phyloP scores from a whole-genome alignment of 2,797 vertebrate genomes.

The Enteromius mattozi region DNA sequence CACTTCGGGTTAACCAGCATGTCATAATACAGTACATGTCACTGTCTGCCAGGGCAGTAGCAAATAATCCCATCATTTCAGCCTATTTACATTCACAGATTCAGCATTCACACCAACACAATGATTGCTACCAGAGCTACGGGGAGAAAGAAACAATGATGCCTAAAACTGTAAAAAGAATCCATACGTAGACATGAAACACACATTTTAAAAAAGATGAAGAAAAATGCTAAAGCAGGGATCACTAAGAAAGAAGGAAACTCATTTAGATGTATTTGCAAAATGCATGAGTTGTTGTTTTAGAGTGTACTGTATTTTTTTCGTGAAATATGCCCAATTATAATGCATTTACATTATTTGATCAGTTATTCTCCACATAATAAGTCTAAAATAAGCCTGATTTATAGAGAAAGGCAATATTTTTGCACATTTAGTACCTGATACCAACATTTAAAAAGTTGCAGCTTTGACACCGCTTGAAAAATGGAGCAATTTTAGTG shows the following conservation, averaged over 20 bases:
- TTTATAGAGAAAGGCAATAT: not conserved
- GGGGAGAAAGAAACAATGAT: not conserved
- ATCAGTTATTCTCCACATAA: not conserved
- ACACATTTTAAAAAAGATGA: not conserved
- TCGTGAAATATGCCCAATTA: not conserved
- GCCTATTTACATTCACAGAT: conserved; percentile 33
- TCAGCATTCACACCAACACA: conserved; percentile 3
- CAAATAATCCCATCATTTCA: conserved; percentile 25
- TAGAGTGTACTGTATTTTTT: not conserved
- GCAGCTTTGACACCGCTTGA: not conserved
- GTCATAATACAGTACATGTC: conserved; percentile 10
- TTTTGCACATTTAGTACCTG: not conserved
- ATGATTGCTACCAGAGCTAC: not conserved
- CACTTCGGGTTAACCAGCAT: not conserved
- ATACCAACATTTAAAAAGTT: not conserved
- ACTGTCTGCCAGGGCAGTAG: conserved; percentile 33
- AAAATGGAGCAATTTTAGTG: not conserved
- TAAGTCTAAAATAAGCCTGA: not conserved
- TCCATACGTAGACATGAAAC: not conserved
- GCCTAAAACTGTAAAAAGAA: not conserved
- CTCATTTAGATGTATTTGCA: not conserved
- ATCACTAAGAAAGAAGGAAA: not conserved
- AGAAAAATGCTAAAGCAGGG: not conserved
- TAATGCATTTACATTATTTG: not conserved
- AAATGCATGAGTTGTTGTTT: not conserved